A percentile compares a stretch with the other conserved stretches of the same genome.
phyloP scores from a whole-genome alignment of 2,113 vertebrate genomes.

The Brienomyrus longianalis region DNA sequence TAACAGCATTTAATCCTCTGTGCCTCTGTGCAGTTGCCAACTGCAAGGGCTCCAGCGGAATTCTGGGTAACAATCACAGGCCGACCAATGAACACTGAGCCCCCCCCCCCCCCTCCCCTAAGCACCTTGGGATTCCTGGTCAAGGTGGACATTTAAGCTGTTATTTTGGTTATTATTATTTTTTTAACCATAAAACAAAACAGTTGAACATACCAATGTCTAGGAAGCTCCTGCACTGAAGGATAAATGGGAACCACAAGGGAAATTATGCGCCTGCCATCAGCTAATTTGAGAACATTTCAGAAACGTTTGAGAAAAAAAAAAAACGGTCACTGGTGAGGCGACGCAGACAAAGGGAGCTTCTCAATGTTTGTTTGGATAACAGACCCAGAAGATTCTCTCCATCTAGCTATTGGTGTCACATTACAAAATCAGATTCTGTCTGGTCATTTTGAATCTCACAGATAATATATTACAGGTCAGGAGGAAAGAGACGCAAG shows the following conservation, averaged over 20 bases:
- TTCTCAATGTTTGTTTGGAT: neutral
- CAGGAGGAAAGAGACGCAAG: neutral
- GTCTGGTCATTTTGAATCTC: neutral
- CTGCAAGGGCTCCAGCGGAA: neutral
- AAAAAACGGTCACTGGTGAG: neutral
- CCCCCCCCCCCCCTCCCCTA: neutral
- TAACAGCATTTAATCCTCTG: neutral
- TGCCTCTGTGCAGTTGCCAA: neutral
- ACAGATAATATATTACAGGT: neutral
- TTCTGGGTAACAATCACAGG: neutral
- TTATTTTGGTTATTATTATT: neutral
- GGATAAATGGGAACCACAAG: neutral
- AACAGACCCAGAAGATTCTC: neutral
- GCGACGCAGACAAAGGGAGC: neutral
- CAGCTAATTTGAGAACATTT: neutral
- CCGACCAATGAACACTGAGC: neutral
- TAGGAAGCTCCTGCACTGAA: neutral
- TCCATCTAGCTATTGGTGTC: neutral
- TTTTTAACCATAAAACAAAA: neutral
- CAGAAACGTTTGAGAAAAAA: neutral
- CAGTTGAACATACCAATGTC: neutral
- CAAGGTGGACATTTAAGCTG: neutral
- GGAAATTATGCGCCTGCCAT: neutral
- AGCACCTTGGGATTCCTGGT: neutral
- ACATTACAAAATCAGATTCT: neutral